These are phyloP conservation scores for Netta rufina DNA, from an alignment of 2,797 vertebrate species.

Conservation along the genomic window DNA sequence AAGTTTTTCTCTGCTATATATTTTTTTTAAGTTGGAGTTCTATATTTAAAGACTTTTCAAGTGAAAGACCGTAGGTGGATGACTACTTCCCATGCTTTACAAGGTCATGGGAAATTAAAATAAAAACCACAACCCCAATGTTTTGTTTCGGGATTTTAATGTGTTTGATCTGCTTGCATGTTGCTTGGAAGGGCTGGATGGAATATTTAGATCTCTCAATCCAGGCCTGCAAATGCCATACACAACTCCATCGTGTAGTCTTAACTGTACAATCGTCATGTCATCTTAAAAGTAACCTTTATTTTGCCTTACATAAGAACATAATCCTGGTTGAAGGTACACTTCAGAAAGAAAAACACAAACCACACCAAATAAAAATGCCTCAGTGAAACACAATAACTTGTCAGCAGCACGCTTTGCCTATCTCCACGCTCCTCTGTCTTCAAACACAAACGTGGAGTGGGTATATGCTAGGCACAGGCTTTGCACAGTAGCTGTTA, in stretches of 20 bases:
- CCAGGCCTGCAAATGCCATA: not conserved
- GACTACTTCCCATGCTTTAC: not conserved
- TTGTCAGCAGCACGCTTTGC: not conserved
- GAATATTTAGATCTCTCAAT: not conserved
- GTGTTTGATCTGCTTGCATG: not conserved
- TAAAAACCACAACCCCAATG: not conserved
- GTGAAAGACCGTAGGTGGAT: constrained; percentile 12
- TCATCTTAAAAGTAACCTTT: not conserved
- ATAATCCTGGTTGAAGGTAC: not conserved
- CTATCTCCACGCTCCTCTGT: not conserved
- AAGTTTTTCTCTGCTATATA: not conserved
- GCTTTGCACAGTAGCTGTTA: fast-evolving
- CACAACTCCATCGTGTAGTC: not conserved
- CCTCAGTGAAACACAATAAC: not conserved
- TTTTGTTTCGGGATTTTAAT: constrained; percentile 32
- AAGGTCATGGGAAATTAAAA: constrained; percentile 51
- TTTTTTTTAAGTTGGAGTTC: not conserved
- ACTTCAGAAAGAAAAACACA: not conserved
- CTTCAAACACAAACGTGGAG: not conserved
- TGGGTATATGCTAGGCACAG: fast-evolving
- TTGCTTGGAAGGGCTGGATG: not conserved
- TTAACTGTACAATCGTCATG: not conserved
- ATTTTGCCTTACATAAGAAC: not conserved
- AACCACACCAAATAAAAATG: fast-evolving
- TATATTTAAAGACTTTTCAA: not conserved